Base-by-base conservation (phyloP, 1,140 invertebrate genomes). In the Mesaphorura yosii region DNA sequence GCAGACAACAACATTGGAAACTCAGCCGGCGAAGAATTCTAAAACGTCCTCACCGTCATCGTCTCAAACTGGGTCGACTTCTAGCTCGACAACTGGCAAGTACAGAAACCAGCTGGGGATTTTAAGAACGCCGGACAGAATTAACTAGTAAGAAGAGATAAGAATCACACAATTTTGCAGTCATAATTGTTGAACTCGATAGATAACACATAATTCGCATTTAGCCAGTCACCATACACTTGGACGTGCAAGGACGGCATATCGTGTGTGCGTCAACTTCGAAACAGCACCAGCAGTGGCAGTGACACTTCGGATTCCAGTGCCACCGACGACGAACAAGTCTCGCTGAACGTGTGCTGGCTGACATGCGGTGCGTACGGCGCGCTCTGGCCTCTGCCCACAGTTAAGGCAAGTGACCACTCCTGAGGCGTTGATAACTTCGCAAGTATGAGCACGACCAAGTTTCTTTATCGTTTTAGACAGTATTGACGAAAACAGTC, bases 141-240 rank as follows among this genome's bases (percentile, higher is more conserved):
- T n/a, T n/a, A n/a, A n/a, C n/a, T n/a, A n/a, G n/a, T n/a, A n/a
- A n/a, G n/a, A n/a, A n/a, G n/a, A n/a, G n/a, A n/a, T n/a, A n/a
- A n/a, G n/a, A n/a, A n/a, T n/a, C n/a, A n/a, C n/a, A n/a, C n/a
- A n/a, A n/a, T n/a, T n/a, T n/a, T n/a, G n/a, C n/a, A n/a, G n/a
- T n/a, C n/a, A n/a, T n/a, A n/a, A n/a, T n/a, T n/a, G n/a, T n/a
- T n/a, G n/a, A n/a, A n/a, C n/a, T n/a, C n/a, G n/a, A n/a, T n/a
- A n/a, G n/a, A n/a, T n/a, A n/a, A n/a, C n/a, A n/a, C n/a, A n/a
- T n/a, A n/a, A n/a, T n/a, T n/a, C n/a, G n/a, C n/a, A 17, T 53
- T 14, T 29, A 62, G 60, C 53, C 34, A 59, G 17, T 63, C 61
- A 28, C 61, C 61, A 1, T 63, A 58, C 57, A 59, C 61, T 12